phyloP scores from a whole-genome alignment of 2,888 invertebrate genomes.

The Scaptomyza cyrtandrae region DNA sequence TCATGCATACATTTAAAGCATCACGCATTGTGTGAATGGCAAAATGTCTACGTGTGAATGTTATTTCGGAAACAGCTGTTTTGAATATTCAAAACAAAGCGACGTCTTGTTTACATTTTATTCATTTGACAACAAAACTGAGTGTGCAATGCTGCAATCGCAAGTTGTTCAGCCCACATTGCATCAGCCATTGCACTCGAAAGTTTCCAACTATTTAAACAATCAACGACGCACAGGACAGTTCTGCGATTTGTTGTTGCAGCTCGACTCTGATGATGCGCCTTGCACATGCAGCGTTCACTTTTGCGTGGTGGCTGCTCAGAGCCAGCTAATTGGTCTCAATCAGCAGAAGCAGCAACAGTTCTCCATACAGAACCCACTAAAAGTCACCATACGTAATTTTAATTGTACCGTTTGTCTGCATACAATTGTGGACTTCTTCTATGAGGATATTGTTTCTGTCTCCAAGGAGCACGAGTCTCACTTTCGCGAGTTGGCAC shows the following conservation, averaged over 20 bases:
- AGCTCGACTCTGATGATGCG: conserved; percentile 65
- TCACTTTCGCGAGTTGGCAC: conserved; percentile 82
- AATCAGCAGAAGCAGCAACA: conserved; percentile 79
- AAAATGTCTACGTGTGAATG: conserved; percentile 22
- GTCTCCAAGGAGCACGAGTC: conserved; percentile 80
- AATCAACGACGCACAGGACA: conserved; percentile 81
- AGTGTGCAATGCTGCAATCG: conserved; percentile 40
- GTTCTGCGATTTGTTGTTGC: conserved; percentile 80
- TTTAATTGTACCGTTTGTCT: conserved; percentile 81
- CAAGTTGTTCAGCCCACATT: conserved; percentile 63
- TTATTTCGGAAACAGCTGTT: conserved; percentile 32
- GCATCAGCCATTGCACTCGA: conserved; percentile 82
- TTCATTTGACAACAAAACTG: conserved; percentile 2
- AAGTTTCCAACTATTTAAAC: conserved; percentile 82
- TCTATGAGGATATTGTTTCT: conserved; percentile 82
- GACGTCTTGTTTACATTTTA: conserved; percentile 24
- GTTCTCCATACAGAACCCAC: conserved; percentile 83
- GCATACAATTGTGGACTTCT: conserved; percentile 82
- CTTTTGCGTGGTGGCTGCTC: conserved; percentile 83
- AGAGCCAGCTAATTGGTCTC: conserved; percentile 80
- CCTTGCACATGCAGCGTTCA: conserved; percentile 71
- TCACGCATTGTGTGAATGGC: conserved; percentile 5
- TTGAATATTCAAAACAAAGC: conserved; percentile 10
- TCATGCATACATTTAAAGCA: conserved; percentile 1
- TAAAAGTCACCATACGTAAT: conserved; percentile 81